phyloP scores from a whole-genome alignment of 2,113 vertebrate genomes.

The Burhinus oedicnemus region DNA sequence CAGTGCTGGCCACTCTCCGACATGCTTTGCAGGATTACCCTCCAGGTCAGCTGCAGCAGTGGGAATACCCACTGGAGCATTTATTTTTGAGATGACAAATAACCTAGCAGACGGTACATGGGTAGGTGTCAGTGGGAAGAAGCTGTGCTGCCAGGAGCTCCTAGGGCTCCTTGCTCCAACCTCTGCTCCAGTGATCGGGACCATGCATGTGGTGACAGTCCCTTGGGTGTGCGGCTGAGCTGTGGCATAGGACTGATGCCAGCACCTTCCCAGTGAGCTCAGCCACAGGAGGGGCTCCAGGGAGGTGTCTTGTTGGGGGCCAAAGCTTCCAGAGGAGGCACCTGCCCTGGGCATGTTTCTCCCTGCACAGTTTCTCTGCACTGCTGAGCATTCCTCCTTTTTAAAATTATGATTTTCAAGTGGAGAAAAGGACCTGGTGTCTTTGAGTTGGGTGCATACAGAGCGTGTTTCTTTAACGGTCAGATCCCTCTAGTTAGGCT shows the following conservation, averaged over 20 bases:
- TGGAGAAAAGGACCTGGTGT: background rate
- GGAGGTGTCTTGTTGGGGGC: background rate
- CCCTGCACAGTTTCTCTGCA: background rate
- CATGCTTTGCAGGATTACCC: background rate
- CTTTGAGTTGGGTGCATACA: background rate
- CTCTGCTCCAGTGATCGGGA: background rate
- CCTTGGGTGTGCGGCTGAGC: background rate
- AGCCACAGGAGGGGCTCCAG: background rate
- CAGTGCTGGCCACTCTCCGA: background rate
- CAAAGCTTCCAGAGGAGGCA: background rate
- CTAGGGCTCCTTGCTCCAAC: background rate
- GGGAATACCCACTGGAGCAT: background rate
- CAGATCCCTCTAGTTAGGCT: background rate
- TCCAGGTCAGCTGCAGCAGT: background rate
- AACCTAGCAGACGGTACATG: background rate
- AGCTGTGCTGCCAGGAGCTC: background rate
- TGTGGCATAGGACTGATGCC: fast-evolving
- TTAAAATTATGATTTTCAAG: background rate
- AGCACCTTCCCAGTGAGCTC: background rate
- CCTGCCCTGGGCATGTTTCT: fast-evolving
- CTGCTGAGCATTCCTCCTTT: background rate
- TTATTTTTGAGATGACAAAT: background rate
- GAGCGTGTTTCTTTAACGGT: background rate
- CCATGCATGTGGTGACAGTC: background rate
- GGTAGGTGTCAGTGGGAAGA: background rate